Evolutionary conservation across 1,140 invertebrate genomes (phyloP).

Genomic region (Meloidogyne chitwoodi): DNA sequence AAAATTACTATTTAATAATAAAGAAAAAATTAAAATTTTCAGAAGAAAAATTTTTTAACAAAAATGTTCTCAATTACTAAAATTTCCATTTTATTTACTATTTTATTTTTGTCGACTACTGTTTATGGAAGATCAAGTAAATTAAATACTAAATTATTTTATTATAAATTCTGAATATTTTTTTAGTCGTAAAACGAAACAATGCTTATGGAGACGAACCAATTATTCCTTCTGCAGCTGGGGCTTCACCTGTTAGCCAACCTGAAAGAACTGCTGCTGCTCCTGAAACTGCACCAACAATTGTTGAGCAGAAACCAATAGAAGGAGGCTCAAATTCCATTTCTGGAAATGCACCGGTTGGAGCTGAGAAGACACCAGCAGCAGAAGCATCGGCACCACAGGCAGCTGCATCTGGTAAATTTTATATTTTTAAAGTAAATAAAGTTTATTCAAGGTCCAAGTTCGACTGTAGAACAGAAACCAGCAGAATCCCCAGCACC

Average conservation of each 20-base stretch:
- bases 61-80: background rate
- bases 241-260: slow-evolving; percentile 1
- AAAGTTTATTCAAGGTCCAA: background rate
- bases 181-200: slow-evolving; percentile 12
- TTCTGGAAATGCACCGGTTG: background rate
- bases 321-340: background rate
- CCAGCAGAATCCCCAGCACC: background rate
- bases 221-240: background rate
- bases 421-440: background rate
- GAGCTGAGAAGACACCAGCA: background rate
- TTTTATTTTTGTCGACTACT: background rate
- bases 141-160: background rate
- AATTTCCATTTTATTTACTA: background rate
- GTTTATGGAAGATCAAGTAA: background rate
- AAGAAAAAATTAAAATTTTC: background rate
- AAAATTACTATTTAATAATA: background rate
- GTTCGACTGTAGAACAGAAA: background rate
- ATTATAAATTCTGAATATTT: background rate
- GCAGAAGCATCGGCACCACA: background rate
- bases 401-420: background rate
- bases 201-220: slow-evolving; percentile 23
- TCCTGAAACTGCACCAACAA: slow-evolving; percentile 3
- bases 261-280: background rate
- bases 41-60: background rate
- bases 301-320: background rate